Conservation (phyloP, 1,140 invertebrate species). For the Trinorchestia longiramus region DNA sequence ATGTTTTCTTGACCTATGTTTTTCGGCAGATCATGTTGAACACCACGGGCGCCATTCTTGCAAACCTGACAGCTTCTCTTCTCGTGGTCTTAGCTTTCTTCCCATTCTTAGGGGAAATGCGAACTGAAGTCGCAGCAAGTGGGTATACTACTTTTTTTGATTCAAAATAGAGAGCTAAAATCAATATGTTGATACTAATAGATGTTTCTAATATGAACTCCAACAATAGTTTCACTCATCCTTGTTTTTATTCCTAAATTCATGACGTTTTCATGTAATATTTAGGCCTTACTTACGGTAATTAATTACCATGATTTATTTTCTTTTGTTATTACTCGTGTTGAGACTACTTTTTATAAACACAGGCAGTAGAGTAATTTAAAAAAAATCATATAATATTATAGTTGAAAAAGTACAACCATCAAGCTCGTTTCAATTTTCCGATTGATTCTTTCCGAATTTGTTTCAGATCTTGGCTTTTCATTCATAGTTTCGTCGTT, state of each 20-base stretch:
- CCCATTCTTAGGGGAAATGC: conserved; percentile 4
- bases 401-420: neutral
- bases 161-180: neutral
- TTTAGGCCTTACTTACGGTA: no score
- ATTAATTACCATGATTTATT: no score
- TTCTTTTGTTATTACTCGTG: no score
- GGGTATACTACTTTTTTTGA: neutral
- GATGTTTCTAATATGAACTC: neutral
- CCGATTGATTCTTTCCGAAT: neutral
- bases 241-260: neutral
- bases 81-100: neutral
- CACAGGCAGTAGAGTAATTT: no score
- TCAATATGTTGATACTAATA: neutral
- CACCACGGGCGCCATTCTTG: neutral
- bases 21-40: neutral
- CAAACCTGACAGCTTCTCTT: neutral
- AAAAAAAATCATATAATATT: neutral
- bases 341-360: no score
- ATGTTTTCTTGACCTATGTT: neutral
- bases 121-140: neutral
- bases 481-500: neutral
- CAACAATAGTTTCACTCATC: neutral
- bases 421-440: neutral
- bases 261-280: neutral
- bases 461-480: neutral